phyloP scores from a whole-genome alignment of 2,888 invertebrate genomes.

The Augiades crinisus region DNA sequence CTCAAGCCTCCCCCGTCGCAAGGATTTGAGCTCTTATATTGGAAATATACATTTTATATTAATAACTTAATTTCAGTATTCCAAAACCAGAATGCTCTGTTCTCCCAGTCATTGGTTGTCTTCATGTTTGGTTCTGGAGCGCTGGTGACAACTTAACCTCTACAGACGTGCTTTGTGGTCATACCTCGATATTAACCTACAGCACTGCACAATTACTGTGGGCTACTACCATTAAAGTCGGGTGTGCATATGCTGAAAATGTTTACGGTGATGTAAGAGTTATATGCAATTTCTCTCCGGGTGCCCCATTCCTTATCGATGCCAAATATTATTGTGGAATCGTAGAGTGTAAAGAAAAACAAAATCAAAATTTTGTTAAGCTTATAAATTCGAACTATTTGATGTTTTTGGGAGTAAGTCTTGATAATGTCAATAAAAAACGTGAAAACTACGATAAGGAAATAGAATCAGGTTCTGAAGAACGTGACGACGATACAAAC shows the following conservation, averaged over 20 bases:
- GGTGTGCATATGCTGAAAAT: conserved; percentile 59
- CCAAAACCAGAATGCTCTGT: conserved; percentile 63
- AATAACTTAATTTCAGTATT: conserved; percentile 43
- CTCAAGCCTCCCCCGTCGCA: too few relatives aligned
- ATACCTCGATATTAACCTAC: conserved; percentile 49
- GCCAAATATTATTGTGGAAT: conserved; percentile 62
- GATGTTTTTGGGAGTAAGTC: conserved; percentile 2
- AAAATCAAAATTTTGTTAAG: background rate
- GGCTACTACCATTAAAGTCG: conserved; percentile 65
- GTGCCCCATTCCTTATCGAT: conserved; percentile 57
- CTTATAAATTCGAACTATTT: background rate
- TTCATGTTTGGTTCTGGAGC: conserved; percentile 63
- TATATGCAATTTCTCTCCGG: conserved; percentile 66
- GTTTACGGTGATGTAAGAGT: conserved; percentile 56
- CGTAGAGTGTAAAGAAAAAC: conserved; percentile 41
- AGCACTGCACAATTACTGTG: conserved; percentile 62
- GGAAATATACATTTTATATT: background rate
- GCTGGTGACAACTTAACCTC: conserved; percentile 48
- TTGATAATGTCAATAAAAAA: background rate
- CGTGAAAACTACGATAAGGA: background rate
- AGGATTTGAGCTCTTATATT: too few relatives aligned
- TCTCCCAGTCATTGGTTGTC: conserved; percentile 58
- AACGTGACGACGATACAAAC: background rate
- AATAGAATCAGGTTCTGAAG: background rate
- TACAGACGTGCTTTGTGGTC: conserved; percentile 61